A percentile compares a stretch with the other conserved stretches of the same genome.
These are phyloP conservation scores for Adela reaumurella DNA, from an alignment of 2,888 invertebrate genomes.

Conservation along the genomic window DNA sequence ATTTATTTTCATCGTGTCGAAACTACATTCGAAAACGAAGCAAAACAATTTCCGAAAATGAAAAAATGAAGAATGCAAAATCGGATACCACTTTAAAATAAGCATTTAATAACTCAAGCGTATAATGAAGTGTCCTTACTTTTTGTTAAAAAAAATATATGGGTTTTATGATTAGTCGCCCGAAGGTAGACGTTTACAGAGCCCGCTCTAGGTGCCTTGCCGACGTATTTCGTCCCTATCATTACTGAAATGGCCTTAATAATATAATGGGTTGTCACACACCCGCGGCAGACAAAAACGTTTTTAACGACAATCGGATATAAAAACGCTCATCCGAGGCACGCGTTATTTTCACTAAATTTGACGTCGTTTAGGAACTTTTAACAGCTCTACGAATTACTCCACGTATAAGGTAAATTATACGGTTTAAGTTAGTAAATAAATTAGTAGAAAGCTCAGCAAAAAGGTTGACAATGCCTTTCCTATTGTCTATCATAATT, in stretches of 20 bases:
- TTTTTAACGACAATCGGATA: constrained; percentile 19
- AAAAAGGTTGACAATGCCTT: too few relatives aligned
- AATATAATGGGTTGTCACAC: constrained; percentile 54
- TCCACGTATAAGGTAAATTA: too few relatives aligned
- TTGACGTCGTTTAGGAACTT: too few relatives aligned
- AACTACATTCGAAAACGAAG: too few relatives aligned
- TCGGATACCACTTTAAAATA: neutral
- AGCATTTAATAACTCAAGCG: constrained; percentile 13
- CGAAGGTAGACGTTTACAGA: neutral
- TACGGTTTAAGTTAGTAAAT: too few relatives aligned
- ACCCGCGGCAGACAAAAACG: constrained; percentile 30
- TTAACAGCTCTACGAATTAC: too few relatives aligned
- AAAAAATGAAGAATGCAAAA: neutral
- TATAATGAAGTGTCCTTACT: constrained; percentile 46
- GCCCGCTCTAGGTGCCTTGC: neutral
- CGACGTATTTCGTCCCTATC: constrained; percentile 29
- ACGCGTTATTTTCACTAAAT: neutral
- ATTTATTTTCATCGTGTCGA: too few relatives aligned
- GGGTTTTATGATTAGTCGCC: neutral
- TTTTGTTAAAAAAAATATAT: constrained; percentile 21
- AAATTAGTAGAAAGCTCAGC: too few relatives aligned
- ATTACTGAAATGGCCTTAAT: constrained; percentile 53
- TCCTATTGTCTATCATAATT: too few relatives aligned
- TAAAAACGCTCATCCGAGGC: neutral
- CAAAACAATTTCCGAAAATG: too few relatives aligned